Conservation (phyloP, 2,888 invertebrate species). For the Metopia argyrocephala region DNA sequence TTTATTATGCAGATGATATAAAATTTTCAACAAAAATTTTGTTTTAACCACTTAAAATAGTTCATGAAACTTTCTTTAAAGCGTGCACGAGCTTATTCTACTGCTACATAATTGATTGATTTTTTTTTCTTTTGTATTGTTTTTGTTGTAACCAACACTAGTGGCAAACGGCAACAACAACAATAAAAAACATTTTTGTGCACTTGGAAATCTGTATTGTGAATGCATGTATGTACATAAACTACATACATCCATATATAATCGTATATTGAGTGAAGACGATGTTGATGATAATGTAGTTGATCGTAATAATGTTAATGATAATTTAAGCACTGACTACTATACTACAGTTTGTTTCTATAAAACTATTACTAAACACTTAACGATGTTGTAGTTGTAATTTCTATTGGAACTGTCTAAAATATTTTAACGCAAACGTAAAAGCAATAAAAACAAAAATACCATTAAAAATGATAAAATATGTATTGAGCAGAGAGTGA, state of each 20-base stretch:
- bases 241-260: constrained; percentile 12
- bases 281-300: constrained; percentile 10
- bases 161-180: constrained; percentile 39
- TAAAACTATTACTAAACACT: constrained; percentile 33
- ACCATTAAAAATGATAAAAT: constrained; percentile 40
- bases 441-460: background rate
- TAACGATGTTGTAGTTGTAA: background rate
- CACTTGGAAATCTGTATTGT: constrained; percentile 45
- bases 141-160: constrained; percentile 40
- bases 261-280: too few relatives aligned
- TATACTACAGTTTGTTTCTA: constrained; percentile 1
- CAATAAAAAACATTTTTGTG: constrained; percentile 29
- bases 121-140: constrained; percentile 39
- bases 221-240: background rate
- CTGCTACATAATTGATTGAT: constrained; percentile 59
- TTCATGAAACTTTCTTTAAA: constrained; percentile 25
- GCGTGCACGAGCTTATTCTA: constrained; percentile 44
- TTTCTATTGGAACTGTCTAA: constrained; percentile 19
- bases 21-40: constrained; percentile 1
- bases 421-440: constrained; percentile 13
- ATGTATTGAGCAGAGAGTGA: background rate
- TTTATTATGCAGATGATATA: constrained; percentile 11
- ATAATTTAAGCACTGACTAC: constrained; percentile 44
- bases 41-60: constrained; percentile 18
- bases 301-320: background rate